Base-by-base conservation (phyloP, 2,113 vertebrate species). In the Bagarius yarrelli region DNA sequence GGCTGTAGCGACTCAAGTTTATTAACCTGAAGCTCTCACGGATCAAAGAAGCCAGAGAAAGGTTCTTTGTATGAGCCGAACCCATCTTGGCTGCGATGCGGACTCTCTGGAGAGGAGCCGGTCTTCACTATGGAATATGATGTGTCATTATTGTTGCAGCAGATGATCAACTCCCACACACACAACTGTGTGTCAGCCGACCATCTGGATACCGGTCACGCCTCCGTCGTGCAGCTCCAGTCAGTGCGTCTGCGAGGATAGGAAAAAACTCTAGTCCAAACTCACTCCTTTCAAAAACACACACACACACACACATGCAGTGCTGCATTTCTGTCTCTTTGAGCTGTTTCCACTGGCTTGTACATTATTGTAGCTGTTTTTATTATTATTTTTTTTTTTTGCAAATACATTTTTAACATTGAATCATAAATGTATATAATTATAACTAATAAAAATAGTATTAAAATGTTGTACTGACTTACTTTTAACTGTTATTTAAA, bases 1-100 rank as follows among this genome's bases (percentile, higher is more conserved):
- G 74, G 83, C 66, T 44, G 60, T 34, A 52, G 52, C 25, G 64
- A 53, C 76, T 80, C 76, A 47, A 81, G 73, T 85, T 82, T 81
- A 85, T 85, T 83, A 83, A 78, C 81, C 84, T 53, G 78, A 71
- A 36, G 73, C 36, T 23, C 66, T 64, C 30, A 50, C 32, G 71
- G 73, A 73, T 73, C 55, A 85, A 73, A 84, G 80, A 60, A 50
- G 71, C 6, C 67, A 25, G 13, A 57, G 73, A 78, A 60, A 78
- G 67, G 70, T 78, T 71, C 55, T 82, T 79, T 82, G 70, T 85
- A 40, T 74, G 74, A 74, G 60, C 69, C n/a, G 21, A 79, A 71
- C 11, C 76, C 80, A 72, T 85, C 27, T 30, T 21, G 12, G 66
- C 61, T 69, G 30, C 74, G 67, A 81, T 27, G 44, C 56, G 19